phyloP scores from a whole-genome alignment of 2,888 invertebrate species.

The Ganaspis brasiliensis region DNA sequence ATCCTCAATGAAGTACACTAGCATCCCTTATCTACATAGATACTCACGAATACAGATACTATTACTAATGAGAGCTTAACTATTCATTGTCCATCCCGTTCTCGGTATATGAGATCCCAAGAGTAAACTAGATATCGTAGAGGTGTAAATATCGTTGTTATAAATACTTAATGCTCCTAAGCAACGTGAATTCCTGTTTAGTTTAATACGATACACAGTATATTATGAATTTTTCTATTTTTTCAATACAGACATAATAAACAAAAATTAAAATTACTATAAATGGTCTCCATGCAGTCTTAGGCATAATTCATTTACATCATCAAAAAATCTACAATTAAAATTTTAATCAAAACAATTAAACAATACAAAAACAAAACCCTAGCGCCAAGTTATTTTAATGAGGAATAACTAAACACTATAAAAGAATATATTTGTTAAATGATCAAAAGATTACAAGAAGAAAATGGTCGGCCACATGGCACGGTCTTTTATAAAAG shows the following conservation, averaged over 20 bases:
- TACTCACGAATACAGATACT: neutral
- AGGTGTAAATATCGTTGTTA: slow-evolving; percentile 18
- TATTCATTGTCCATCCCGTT: slow-evolving; percentile 35
- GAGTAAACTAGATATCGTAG: neutral
- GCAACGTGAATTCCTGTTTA: neutral
- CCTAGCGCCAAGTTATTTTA: no score
- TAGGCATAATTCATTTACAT: no score
- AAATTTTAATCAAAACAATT: no score
- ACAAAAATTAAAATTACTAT: no score
- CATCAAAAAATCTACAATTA: no score
- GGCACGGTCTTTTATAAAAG: no score
- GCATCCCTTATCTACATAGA: neutral
- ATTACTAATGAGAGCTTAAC: slow-evolving; percentile 32
- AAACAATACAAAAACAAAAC: no score
- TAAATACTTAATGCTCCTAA: slow-evolving; percentile 6
- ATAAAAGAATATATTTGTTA: no score
- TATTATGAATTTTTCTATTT: neutral
- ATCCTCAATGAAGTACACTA: slow-evolving; percentile 13
- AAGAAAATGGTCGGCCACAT: no score
- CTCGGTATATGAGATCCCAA: neutral
- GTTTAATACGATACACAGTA: neutral
- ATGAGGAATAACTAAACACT: no score
- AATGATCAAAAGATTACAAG: no score
- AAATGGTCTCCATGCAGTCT: no score
- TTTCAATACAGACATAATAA: neutral